Percentiles rank a stretch among this genome's conserved stretches.
Conservation (phyloP, 92 coral and sea anemone species). For the Epizoanthus scotinus region DNA sequence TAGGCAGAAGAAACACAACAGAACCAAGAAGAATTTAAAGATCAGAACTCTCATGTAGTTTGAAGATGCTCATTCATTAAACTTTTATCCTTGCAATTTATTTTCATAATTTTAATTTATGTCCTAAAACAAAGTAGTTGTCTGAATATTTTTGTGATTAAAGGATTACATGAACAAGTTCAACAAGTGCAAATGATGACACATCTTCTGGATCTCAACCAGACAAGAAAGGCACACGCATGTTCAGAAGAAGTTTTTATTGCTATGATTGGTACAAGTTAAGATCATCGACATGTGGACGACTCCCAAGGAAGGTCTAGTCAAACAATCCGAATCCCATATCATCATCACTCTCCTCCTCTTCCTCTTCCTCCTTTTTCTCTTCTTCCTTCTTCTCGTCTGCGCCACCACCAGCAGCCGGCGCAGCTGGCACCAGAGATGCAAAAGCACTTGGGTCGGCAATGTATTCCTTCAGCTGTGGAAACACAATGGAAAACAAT, state of each 20-base stretch:
- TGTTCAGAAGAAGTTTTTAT: neutral
- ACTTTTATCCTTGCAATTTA: no score
- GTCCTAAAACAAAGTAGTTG: no score
- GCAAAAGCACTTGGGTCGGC: constrained; percentile 94
- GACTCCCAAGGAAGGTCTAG: constrained; percentile 29
- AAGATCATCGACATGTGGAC: neutral
- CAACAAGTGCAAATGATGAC: no score
- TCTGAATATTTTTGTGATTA: no score
- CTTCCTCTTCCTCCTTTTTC: constrained; percentile 88
- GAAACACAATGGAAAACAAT: neutral
- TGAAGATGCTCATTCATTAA: no score
- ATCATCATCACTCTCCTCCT: constrained; percentile 97
- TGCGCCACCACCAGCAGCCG: constrained; percentile 57
- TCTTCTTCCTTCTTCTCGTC: constrained; percentile 68
- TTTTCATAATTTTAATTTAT: no score
- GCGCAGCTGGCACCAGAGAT: constrained; percentile 60
- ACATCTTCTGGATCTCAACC: neutral
- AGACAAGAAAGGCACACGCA: constrained; percentile 7
- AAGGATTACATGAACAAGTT: no score
- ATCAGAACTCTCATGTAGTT: no score
- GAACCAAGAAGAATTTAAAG: no score
- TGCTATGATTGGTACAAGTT: neutral
- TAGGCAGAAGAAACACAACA: no score
- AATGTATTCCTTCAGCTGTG: constrained; percentile 85
- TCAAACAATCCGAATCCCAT: constrained; percentile 99